Percentiles rank a stretch among this genome's conserved stretches.
phyloP scores from a whole-genome alignment of 2,113 vertebrate genomes.

The Embiotoca jacksoni region DNA sequence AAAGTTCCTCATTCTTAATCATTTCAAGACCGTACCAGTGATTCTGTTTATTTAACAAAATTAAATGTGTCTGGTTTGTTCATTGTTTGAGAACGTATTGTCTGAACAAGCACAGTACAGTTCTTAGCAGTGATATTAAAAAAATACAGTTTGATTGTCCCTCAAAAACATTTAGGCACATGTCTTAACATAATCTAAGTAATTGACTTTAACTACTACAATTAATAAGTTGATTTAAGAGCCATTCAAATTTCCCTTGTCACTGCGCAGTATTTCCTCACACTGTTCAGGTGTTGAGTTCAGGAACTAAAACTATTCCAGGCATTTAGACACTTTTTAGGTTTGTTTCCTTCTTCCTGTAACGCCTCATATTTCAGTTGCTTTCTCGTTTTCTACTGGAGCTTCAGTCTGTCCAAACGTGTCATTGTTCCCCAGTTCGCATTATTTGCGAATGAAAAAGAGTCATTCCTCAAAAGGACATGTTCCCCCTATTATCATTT shows the following conservation, averaged over 20 bases:
- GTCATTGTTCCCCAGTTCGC: neutral
- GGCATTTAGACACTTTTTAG: neutral
- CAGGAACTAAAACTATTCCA: slow-evolving; percentile 20
- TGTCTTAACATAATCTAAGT: no score
- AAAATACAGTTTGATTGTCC: no score
- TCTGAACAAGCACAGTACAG: no score
- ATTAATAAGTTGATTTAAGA: neutral
- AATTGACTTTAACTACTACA: no score
- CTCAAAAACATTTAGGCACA: no score
- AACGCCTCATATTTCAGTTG: neutral
- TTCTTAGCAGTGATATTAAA: no score
- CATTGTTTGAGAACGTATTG: no score
- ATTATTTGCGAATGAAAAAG: no score
- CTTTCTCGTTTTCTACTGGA: neutral
- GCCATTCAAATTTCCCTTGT: neutral
- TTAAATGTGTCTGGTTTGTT: no score
- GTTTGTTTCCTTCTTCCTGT: slow-evolving; percentile 19
- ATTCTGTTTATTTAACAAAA: no score
- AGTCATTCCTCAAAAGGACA: neutral
- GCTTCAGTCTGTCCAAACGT: neutral
- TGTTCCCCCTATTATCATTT: neutral
- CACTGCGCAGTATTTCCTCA: slow-evolving; percentile 21
- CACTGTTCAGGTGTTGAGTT: slow-evolving; percentile 9
- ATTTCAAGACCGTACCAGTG: neutral
- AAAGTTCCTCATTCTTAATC: slow-evolving; percentile 49